Base-by-base conservation (phyloP, 1,140 invertebrate species). In the Vollenhovia emeryi region DNA sequence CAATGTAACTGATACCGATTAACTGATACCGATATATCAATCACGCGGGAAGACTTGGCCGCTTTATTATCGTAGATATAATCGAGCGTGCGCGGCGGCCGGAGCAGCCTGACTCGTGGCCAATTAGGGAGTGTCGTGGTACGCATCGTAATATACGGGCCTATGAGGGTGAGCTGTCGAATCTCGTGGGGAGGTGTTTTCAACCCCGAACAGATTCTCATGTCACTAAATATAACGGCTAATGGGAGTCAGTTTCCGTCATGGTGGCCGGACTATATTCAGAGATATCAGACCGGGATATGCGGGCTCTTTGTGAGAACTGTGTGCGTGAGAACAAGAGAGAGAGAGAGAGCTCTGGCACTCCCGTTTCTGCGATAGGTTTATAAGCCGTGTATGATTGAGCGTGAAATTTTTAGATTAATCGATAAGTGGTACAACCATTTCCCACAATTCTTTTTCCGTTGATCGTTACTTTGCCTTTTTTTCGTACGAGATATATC, bases 171-270 rank as follows among this genome's bases (percentile, higher is more conserved):
- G 8, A 69, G n/a, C 50, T 43, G 27, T 33, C 57, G 74, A 86
- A 88, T 69, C 74, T 64, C 68, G 76, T 43, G 52, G 66, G 24
- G 79, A 82, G 86, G 87, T 88, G 87, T 87, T 90, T 91, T 87
- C 83, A 90, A 90, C 90, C 87, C 89, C 66, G 83, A 84, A 87
- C 64, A 90, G 91, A 92, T 92, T 92, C 91, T 91, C 91, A 92
- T 91, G 90, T 40, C 55, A 68, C 88, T 91, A 92, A 88, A 92
- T 90, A 90, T 91, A 91, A 87, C 84, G 43, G n/a, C 87, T 87
- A 90, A 91, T 89, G 82, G 89, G 86, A 89, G 73, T 87, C 89
- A 87, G 86, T 88, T 91, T 85, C 85, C 82, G 87, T 90, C 69
- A 91, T 88, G 89, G 60, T 91, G 85, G 85, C 60, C 87, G 60